phyloP scores from a whole-genome alignment of 1,140 invertebrate species.

The Tribolium madens region DNA sequence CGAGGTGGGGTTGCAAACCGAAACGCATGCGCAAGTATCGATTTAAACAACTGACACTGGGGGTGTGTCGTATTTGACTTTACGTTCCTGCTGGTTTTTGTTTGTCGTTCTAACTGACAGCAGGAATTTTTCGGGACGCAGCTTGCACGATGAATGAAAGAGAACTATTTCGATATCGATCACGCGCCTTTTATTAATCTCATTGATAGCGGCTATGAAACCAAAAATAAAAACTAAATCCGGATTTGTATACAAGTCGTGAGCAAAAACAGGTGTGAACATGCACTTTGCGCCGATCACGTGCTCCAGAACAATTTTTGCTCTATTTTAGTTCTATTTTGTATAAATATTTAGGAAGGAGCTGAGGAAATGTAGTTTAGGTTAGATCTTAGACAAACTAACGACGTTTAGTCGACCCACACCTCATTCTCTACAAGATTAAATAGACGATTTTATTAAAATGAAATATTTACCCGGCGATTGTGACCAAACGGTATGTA shows the following conservation, averaged over 20 bases:
- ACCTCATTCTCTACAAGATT: too few relatives aligned
- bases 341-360: conserved; percentile 3
- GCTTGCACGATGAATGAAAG: conserved; percentile 15
- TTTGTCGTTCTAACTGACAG: conserved; percentile 2
- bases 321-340: not conserved
- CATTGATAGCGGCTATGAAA: not conserved
- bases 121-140: conserved; percentile 23
- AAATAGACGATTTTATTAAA: not conserved
- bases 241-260: too few relatives aligned
- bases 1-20: conserved; percentile 58
- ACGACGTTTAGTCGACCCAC: conserved; percentile 14
- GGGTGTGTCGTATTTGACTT: conserved; percentile 49
- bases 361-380: not conserved
- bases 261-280: conserved; percentile 22
- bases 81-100: conserved; percentile 23
- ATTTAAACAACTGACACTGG: conserved; percentile 58
- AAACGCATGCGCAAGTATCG: conserved; percentile 62
- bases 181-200: not conserved
- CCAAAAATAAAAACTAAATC: not conserved
- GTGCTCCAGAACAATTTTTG: not conserved
- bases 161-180: not conserved
- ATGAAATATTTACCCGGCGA: conserved; percentile 53
- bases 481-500: conserved; percentile 59
- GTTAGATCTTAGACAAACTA: conserved; percentile 24
- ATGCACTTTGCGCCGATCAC: not conserved